Base-by-base conservation (phyloP, 2,888 invertebrate genomes). In the Parnassius orleans region DNA sequence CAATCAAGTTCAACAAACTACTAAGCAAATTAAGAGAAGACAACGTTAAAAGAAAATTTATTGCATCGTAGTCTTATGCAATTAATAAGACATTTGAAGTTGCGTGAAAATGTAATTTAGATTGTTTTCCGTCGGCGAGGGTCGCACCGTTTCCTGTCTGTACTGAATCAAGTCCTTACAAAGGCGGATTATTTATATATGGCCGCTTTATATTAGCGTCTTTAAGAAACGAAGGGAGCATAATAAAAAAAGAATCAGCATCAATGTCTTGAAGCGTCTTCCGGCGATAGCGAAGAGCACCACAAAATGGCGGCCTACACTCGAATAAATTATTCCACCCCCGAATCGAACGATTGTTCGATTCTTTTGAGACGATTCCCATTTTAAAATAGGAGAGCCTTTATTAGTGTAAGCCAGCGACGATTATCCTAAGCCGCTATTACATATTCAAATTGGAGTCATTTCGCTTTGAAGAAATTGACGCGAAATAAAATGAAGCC, bases 91-190 rank as follows among this genome's bases (percentile, higher is more conserved):
- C 91, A 90, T 90, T 90, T 91, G 90, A 89, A 91, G 91, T 91
- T 89, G 90, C 90, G 90, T 91, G 91, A 91, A 91, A 91, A 91
- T 90, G 91, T 91, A 91, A 91, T 91, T 91, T 91, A 90, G 90
- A 91, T 90, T 91, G 90, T 91, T 90, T 90, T 87, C 81, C 79
- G 79, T 76, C 74, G 79, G 72, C 70, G 84, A 83, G 89, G 90
- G 89, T 80, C 82, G 72, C 76, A 68, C 67, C 69, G 80, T 77
- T 87, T 88, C 88, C 85, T 87, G 86, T 81, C 83, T 83, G 68
- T 69, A 73, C 70, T 61, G 76, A 78, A 83, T 81, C 75, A 75
- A 68, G 74, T 78, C 77, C 71, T 83, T 73, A 90, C 89, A 91
- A 90, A 87, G 83, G 86, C 81, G 78, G 83, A 81, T 89, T 91